Conservation (phyloP, 2,113 vertebrate species). For the Tor tambroides region DNA sequence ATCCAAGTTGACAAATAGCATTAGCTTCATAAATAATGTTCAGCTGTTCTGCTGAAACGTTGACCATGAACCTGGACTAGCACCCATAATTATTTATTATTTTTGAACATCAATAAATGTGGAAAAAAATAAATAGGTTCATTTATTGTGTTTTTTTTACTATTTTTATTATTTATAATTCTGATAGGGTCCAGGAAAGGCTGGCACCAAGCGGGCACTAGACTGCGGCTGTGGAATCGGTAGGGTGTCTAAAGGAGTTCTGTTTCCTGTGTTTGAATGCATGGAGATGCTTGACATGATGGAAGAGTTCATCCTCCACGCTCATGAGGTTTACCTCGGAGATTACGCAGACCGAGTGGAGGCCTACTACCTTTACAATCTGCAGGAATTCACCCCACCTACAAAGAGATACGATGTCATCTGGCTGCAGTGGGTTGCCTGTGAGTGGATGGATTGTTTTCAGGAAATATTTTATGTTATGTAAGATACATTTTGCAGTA, state of each 20-base stretch:
- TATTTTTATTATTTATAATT: not conserved
- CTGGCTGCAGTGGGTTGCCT: conserved; percentile 98
- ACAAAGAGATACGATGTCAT: conserved; percentile 88
- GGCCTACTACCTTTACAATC: conserved; percentile 87
- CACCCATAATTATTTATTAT: not conserved
- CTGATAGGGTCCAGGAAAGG: conserved; percentile 84
- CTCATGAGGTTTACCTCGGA: conserved; percentile 87
- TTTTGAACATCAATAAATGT: not conserved
- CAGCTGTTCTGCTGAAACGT: not conserved
- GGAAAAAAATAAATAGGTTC: no score
- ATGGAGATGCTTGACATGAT: conserved; percentile 96
- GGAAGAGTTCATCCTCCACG: conserved; percentile 89
- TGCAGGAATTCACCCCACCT: conserved; percentile 88
- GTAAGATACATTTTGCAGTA: not conserved
- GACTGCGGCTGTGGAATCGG: conserved; percentile 95
- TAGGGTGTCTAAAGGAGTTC: conserved; percentile 89
- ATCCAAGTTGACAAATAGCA: not conserved
- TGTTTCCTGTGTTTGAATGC: conserved; percentile 87
- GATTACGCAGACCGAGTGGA: conserved; percentile 82
- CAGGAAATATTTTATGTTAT: not conserved
- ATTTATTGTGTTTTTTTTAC: not conserved
- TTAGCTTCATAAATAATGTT: not conserved
- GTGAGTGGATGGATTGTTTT: conserved; percentile 72
- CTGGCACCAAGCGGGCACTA: conserved; percentile 83
- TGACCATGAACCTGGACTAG: not conserved